Percentiles rank a stretch among this genome's conserved stretches.
These are phyloP conservation scores for Pseudonaja textilis DNA, from an alignment of 2,113 vertebrate genomes.

Conservation along the genomic window DNA sequence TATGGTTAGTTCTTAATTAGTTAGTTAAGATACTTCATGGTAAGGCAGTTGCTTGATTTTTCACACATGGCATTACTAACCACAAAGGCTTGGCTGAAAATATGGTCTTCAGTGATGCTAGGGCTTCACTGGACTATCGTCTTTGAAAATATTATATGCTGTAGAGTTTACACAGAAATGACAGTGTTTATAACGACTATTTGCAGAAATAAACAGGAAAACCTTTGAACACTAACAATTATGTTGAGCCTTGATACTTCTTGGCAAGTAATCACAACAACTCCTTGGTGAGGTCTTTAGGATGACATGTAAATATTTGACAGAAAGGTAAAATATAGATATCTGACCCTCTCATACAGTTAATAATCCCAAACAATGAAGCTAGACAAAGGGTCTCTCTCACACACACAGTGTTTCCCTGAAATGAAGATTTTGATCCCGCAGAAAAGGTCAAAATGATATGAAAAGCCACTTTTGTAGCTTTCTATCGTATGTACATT, in stretches of 20 bases:
- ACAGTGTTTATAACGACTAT: constrained; percentile 76
- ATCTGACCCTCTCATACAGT: constrained; percentile 63
- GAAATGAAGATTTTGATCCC: constrained; percentile 21
- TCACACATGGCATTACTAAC: constrained; percentile 55
- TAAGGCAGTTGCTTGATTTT: constrained; percentile 62
- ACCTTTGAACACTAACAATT: constrained; percentile 79
- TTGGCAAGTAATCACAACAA: constrained; percentile 77
- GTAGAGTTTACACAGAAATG: constrained; percentile 76
- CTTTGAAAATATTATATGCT: constrained; percentile 65
- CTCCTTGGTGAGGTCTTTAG: constrained; percentile 68
- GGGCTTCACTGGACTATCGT: constrained; percentile 62
- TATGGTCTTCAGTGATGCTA: constrained; percentile 57
- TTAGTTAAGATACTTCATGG: constrained; percentile 52
- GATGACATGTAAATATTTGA: constrained; percentile 79
- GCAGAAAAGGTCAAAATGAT: neutral
- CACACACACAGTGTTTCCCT: constrained; percentile 11
- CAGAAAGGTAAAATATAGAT: constrained; percentile 72
- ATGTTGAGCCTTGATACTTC: constrained; percentile 73
- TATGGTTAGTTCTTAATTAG: constrained; percentile 61
- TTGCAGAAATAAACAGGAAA: constrained; percentile 84
- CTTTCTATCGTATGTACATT: neutral
- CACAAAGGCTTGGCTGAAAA: constrained; percentile 55
- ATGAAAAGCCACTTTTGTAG: neutral
- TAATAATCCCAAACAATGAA: constrained; percentile 59
- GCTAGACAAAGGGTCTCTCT: constrained; percentile 55